Evolutionary conservation across 1,140 invertebrate species (phyloP), one percentile per base, ranked within the genome.

Genomic region (Physella acuta): DNA sequence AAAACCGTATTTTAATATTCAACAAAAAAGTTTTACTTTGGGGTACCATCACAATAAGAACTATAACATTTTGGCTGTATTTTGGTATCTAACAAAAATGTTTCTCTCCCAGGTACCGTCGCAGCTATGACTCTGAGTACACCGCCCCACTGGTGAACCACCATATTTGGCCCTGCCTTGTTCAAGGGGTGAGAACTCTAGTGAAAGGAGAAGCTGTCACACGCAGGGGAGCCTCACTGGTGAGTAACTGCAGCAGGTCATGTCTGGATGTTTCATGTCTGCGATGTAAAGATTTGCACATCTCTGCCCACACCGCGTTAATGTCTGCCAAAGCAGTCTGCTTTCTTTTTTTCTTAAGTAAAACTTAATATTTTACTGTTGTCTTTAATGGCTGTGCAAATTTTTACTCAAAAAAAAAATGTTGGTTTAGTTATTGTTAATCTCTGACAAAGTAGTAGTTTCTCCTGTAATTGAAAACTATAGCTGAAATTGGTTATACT

Each of bases 81-180:
- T n/a, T n/a, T n/a, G n/a, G n/a, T n/a, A n/a, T n/a, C n/a, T n/a
- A n/a, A n/a, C n/a, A n/a, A n/a, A n/a, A n/a, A n/a, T n/a, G n/a
- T n/a, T n/a, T n/a, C n/a, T n/a, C n/a, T n/a, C n/a, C 17, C 65
- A 85, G 84, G 62, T 86, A 86, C 67, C 78, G 84, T n/a, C 81
- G 84, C 62, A 84, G 80, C 68, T 85, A 82, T 71, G 84, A 86
- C 74, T 83, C 82, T 16, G 84, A 86, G 68, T 85, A 81, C 76
- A 80, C 79, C 51, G 81, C 84, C 26, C 82, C 83, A 3, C 74
- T 85, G 3, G 82, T 86, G 26, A 79, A 81, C 76, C 82, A 85
- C 66, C 84, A 86, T 68, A 78, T 86, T 74, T 86, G 83, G 83
- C 82, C 84, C 20, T 74, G 76, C 61, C 76, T 86, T 5, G 74